Evolutionary conservation across 1,140 invertebrate genomes (phyloP).

Genomic region (Lepidurus couesii): DNA sequence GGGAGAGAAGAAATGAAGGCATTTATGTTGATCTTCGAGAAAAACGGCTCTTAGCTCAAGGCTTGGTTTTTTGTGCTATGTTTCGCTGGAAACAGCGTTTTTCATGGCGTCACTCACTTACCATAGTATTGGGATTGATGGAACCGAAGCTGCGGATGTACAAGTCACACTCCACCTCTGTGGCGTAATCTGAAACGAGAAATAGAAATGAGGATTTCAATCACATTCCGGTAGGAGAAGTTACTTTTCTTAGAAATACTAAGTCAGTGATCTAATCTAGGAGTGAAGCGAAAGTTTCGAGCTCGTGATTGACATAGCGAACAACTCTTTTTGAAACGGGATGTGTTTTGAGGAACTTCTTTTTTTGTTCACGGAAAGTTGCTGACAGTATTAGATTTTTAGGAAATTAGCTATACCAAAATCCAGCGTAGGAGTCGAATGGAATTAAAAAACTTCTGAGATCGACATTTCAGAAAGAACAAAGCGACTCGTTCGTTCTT

Average conservation of each 20-base stretch:
- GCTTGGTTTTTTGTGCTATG: background rate
- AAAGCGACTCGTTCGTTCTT: no score
- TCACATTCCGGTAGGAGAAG: background rate
- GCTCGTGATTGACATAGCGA: background rate
- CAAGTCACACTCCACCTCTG: conserved; percentile 47
- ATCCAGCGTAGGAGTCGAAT: no score
- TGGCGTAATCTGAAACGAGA: conserved; percentile 45
- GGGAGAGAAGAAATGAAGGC: background rate
- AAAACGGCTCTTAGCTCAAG: background rate
- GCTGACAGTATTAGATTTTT: no score
- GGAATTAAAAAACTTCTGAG: no score
- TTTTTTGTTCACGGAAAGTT: background rate
- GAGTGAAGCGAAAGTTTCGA: background rate
- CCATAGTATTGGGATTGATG: conserved; percentile 52
- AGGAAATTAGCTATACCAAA: no score
- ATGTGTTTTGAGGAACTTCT: background rate
- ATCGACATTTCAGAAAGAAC: no score
- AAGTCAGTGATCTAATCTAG: background rate
- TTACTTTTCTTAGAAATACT: background rate
- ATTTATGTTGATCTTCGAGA: background rate
- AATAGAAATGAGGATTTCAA: conserved; percentile 26
- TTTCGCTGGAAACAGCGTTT: background rate
- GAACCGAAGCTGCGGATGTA: conserved; percentile 53
- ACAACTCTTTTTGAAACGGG: background rate
- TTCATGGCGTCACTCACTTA: conserved; percentile 40